Evolutionary conservation across 2,888 invertebrate genomes (phyloP).

Genomic region (Eristalis intricaria): DNA sequence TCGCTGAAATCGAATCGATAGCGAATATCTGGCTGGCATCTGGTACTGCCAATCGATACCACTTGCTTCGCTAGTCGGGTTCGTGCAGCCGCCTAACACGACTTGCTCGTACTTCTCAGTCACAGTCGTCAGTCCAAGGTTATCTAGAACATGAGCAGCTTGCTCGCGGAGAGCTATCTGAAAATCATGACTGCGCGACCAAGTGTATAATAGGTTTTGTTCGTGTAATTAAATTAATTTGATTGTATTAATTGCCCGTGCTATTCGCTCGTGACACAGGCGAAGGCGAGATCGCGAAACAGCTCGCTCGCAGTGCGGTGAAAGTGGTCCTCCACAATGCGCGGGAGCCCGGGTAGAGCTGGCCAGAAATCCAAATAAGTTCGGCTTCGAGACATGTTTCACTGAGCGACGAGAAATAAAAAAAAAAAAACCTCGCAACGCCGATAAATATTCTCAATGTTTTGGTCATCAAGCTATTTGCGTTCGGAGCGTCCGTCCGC

Average conservation of each 20-base stretch:
- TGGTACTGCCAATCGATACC: constrained; percentile 35
- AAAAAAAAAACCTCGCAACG: neutral
- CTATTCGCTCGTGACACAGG: constrained; percentile 19
- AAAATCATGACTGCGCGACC: constrained; percentile 16
- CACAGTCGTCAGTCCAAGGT: constrained; percentile 47
- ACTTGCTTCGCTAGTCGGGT: constrained; percentile 5
- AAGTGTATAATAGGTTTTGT: constrained; percentile 14
- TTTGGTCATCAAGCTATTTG: constrained; percentile 50
- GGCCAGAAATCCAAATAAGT: constrained; percentile 41
- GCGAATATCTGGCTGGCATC: constrained; percentile 2
- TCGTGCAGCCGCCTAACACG: constrained; percentile 33
- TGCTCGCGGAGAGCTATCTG: constrained; percentile 12
- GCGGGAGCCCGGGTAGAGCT: neutral
- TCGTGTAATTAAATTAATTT: constrained; percentile 58
- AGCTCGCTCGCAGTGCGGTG: constrained; percentile 2
- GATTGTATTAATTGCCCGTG: constrained; percentile 43
- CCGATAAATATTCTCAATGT: constrained; percentile 26
- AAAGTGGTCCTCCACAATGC: constrained; percentile 26
- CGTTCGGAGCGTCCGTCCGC: constrained; percentile 19
- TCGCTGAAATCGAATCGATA: constrained; percentile 12
- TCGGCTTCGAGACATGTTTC: constrained; percentile 15
- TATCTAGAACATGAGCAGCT: constrained; percentile 61
- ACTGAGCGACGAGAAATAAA: too few relatives aligned
- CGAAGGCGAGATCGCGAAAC: constrained; percentile 4
- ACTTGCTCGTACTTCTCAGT: constrained; percentile 42